These are phyloP conservation scores for Eumerus sabulonum DNA, from an alignment of 2,888 invertebrate genomes.

Conservation along the genomic window DNA sequence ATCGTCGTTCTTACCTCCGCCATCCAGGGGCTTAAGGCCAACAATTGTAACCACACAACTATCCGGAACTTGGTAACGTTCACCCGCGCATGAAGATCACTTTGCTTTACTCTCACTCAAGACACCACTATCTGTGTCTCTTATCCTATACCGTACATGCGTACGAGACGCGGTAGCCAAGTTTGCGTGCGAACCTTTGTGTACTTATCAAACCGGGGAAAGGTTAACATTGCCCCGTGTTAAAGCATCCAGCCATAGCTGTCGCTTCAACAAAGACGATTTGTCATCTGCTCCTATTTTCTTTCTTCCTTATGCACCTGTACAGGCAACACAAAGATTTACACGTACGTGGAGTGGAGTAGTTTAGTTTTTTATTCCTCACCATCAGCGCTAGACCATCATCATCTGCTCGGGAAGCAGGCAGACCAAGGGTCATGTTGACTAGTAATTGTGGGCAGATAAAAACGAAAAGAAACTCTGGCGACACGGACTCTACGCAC, in stretches of 20 bases:
- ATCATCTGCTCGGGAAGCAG: constrained; percentile 33
- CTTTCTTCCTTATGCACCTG: constrained; percentile 51
- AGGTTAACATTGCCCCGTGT: constrained; percentile 33
- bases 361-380: neutral
- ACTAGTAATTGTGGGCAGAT: constrained; percentile 5
- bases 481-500: constrained; percentile 18
- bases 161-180: constrained; percentile 2
- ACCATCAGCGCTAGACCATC: constrained; percentile 12
- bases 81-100: constrained; percentile 65
- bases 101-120: constrained; percentile 37
- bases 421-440: constrained; percentile 52
- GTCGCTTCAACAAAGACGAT: constrained; percentile 37
- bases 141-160: constrained; percentile 6
- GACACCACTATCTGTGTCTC: constrained; percentile 2
- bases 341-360: too few species aligned
- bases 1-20: constrained; percentile 16
- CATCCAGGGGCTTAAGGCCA: constrained; percentile 26
- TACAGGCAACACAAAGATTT: constrained; percentile 25
- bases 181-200: constrained; percentile 23
- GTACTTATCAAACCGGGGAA: constrained; percentile 50
- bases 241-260: constrained; percentile 33
- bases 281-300: constrained; percentile 33
- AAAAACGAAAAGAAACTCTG: constrained; percentile 31
- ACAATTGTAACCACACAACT: constrained; percentile 24
- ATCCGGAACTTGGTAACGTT: constrained; percentile 25